These are phyloP conservation scores for Minunthozetes semirufus DNA, from an alignment of 2,888 invertebrate genomes.

Conservation along the genomic window DNA sequence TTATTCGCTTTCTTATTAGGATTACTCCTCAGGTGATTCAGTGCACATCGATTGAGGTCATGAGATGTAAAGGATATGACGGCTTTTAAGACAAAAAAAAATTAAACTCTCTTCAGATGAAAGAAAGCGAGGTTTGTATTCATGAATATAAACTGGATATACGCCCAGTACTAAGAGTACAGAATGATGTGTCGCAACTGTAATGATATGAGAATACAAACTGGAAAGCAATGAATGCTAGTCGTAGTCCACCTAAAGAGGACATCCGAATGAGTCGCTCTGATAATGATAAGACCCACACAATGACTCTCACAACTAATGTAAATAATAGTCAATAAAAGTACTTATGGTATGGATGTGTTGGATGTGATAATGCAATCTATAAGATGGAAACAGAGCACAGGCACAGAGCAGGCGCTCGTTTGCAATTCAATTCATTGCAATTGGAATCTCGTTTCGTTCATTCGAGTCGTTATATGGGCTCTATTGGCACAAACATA, in stretches of 20 bases:
- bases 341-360: not conserved
- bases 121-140: conserved; percentile 18
- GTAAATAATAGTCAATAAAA: not conserved
- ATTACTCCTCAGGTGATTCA: conserved; percentile 26
- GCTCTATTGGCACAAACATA: not conserved
- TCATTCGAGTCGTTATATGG: not conserved
- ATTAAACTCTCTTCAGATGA: conserved; percentile 1
- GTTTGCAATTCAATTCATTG: not conserved
- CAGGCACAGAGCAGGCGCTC: conserved; percentile 16
- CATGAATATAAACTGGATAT: conserved; percentile 15
- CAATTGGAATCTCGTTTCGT: not conserved
- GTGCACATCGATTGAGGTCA: conserved; percentile 29
- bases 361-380: conserved; percentile 21
- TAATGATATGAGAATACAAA: conserved; percentile 6
- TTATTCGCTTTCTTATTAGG: not conserved
- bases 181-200: not conserved
- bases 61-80: conserved; percentile 19
- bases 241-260: conserved; percentile 27
- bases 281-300: conserved; percentile 27
- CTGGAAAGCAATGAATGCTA: not conserved
- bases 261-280: conserved; percentile 23
- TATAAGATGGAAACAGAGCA: not conserved
- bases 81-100: not conserved
- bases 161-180: not conserved
- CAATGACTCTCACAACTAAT: conserved; percentile 12